Conservation (phyloP, 2,113 vertebrate genomes). For the Eubucco bourcierii region DNA sequence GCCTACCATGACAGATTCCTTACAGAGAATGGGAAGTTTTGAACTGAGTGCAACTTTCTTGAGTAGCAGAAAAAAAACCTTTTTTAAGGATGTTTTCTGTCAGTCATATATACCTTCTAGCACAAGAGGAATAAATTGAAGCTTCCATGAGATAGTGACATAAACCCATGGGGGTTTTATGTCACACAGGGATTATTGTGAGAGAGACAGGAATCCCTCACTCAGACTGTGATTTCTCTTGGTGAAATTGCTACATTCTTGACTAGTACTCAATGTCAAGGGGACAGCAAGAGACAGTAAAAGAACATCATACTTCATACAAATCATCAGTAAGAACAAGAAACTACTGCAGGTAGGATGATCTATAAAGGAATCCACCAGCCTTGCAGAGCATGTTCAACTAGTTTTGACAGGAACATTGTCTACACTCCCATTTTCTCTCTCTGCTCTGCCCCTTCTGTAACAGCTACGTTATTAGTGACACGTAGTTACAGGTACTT, state of each 20-base stretch:
- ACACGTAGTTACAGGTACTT: background rate
- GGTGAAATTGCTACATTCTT: background rate
- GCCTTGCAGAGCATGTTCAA: background rate
- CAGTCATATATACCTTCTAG: background rate
- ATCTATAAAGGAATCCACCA: background rate
- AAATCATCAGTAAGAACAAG: background rate
- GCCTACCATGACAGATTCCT: background rate
- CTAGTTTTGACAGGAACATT: rapidly evolving
- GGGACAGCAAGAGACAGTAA: background rate
- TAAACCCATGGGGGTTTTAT: background rate
- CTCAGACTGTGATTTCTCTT: background rate
- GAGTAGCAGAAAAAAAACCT: background rate
- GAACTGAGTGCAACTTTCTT: background rate
- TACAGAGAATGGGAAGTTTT: background rate
- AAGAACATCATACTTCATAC: background rate
- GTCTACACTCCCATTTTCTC: background rate
- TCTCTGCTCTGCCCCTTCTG: background rate
- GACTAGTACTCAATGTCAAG: background rate
- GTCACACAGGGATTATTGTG: background rate
- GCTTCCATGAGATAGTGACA: background rate
- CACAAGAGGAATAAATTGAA: background rate
- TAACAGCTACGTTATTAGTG: background rate
- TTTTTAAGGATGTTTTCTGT: slow-evolving; percentile 1
- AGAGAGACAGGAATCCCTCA: background rate
- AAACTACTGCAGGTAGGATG: background rate